phyloP scores from a whole-genome alignment of 2,888 invertebrate genomes.

The Heliconius ismenius region DNA sequence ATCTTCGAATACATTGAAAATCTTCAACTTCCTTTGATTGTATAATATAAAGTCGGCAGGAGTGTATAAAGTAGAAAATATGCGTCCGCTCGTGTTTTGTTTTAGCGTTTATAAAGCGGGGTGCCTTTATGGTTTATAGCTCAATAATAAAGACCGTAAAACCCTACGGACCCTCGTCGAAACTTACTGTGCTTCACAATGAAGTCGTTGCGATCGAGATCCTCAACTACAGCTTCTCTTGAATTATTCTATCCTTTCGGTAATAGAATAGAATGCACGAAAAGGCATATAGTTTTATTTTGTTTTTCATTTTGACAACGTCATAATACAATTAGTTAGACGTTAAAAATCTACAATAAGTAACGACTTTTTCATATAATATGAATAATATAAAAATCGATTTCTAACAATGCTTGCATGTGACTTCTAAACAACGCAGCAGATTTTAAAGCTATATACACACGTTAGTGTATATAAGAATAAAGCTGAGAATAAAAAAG shows the following conservation, averaged over 20 bases:
- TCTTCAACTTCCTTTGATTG: slow-evolving; percentile 59
- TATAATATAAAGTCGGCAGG: slow-evolving; percentile 57
- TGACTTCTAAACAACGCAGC: too few relatives aligned
- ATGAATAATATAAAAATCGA: too few relatives aligned
- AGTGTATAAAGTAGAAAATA: slow-evolving; percentile 69
- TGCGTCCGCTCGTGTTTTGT: slow-evolving; percentile 69
- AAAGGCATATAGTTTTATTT: slow-evolving; percentile 5
- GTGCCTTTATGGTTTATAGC: slow-evolving; percentile 75
- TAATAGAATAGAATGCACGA: slow-evolving; percentile 22
- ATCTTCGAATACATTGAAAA: slow-evolving; percentile 56
- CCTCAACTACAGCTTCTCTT: slow-evolving; percentile 59
- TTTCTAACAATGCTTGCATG: too few relatives aligned
- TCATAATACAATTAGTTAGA: slow-evolving; percentile 1
- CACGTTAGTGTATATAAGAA: too few relatives aligned
- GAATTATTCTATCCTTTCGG: slow-evolving; percentile 57
- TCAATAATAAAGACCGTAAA: slow-evolving; percentile 75
- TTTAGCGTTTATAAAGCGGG: slow-evolving; percentile 70
- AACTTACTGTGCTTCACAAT: slow-evolving; percentile 65
- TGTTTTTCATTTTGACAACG: neutral
- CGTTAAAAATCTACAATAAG: neutral
- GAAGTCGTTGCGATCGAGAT: slow-evolving; percentile 64
- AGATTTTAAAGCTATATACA: too few relatives aligned
- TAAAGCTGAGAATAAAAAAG: too few relatives aligned
- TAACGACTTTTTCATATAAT: too few relatives aligned
- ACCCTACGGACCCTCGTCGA: slow-evolving; percentile 62